Conservation (phyloP, 2,113 vertebrate species). For the Callopanchax toddi region DNA sequence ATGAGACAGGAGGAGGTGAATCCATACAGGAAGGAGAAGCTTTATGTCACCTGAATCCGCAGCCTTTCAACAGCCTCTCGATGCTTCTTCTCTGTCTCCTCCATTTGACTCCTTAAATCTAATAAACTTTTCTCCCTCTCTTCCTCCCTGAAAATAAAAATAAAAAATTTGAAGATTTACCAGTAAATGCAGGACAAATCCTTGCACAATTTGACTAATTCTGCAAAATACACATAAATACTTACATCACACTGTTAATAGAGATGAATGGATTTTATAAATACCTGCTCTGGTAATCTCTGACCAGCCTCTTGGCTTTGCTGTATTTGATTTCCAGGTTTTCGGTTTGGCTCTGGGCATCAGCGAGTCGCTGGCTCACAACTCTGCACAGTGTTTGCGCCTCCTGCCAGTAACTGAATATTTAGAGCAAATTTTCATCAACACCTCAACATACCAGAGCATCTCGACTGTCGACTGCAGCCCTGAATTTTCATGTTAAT, state of each 20-base stretch:
- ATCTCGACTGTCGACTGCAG: background rate
- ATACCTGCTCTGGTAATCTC: conserved; percentile 89
- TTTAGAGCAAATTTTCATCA: conserved; percentile 23
- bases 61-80: conserved; percentile 78
- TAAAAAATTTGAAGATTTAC: background rate
- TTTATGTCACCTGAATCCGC: conserved; percentile 61
- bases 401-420: conserved; percentile 87
- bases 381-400: conserved; percentile 90
- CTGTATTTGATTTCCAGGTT: conserved; percentile 88
- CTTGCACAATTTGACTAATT: background rate
- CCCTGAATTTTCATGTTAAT: background rate
- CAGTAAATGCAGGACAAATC: background rate
- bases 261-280: conserved; percentile 16
- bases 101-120: conserved; percentile 79
- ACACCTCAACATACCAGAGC: conserved; percentile 11
- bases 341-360: conserved; percentile 89
- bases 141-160: conserved; percentile 75
- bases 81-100: conserved; percentile 82
- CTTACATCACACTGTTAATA: background rate
- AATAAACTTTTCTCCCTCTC: conserved; percentile 83
- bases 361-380: conserved; percentile 87
- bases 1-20: conserved; percentile 17
- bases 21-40: background rate
- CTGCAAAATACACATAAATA: background rate
- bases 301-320: conserved; percentile 87